A percentile compares a stretch with the other conserved stretches of the same genome.
phyloP scores from a whole-genome alignment of 2,113 vertebrate genomes.

The Cynopterus brachyotis region DNA sequence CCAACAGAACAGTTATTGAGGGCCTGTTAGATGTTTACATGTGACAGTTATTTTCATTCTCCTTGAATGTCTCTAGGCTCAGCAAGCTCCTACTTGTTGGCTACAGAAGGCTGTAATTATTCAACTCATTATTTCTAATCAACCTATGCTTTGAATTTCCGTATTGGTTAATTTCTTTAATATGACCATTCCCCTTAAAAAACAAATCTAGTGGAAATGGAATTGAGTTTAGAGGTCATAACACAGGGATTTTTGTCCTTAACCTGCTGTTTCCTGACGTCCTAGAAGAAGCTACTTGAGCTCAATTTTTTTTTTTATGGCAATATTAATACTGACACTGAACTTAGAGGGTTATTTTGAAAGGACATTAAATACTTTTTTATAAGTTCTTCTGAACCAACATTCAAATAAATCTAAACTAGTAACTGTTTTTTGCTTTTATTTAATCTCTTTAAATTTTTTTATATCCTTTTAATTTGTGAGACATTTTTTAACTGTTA shows the following conservation, averaged over 20 bases:
- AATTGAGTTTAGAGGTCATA: neutral
- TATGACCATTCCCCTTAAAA: neutral
- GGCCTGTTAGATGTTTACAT: neutral
- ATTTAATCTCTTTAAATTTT: neutral
- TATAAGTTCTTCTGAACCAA: neutral
- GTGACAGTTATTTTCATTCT: neutral
- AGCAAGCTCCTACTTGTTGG: neutral
- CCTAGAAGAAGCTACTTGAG: neutral
- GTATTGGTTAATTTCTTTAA: neutral
- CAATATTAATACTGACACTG: neutral
- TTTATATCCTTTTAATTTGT: neutral
- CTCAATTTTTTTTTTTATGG: neutral
- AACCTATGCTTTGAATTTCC: neutral
- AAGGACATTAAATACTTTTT: neutral
- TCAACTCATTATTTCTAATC: constrained; percentile 15
- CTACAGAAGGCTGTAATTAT: neutral
- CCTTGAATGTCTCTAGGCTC: neutral
- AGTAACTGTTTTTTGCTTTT: neutral
- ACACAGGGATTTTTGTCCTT: neutral
- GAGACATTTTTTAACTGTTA: neutral
- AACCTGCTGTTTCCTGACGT: neutral
- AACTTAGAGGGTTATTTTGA: neutral
- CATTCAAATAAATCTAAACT: neutral
- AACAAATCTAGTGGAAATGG: neutral
- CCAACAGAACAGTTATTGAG: neutral